Percentiles rank a stretch among this genome's conserved stretches.
Evolutionary conservation across 2,797 vertebrate genomes (phyloP).

Genomic region (Cossypha dichroa): DNA sequence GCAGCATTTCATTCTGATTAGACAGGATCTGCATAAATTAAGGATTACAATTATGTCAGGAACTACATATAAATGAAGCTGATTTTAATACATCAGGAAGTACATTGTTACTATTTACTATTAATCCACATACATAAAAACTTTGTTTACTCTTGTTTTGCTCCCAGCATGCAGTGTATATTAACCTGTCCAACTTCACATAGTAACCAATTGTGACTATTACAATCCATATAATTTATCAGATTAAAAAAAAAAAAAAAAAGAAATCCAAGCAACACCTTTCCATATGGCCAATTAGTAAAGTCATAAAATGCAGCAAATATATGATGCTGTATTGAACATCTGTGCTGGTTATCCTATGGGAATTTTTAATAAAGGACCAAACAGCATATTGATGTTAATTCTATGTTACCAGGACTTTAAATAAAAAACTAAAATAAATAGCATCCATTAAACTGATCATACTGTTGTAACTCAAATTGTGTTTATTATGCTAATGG

Average conservation of each 20-base stretch:
- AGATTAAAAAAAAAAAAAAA: conserved; percentile 37
- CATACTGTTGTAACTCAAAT: conserved; percentile 98
- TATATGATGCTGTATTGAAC: conserved; percentile 83
- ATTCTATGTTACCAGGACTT: conserved; percentile 91
- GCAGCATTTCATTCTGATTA: conserved; percentile 57
- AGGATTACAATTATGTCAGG: conserved; percentile 52
- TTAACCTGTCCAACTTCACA: conserved; percentile 63
- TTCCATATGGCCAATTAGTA: conserved; percentile 85
- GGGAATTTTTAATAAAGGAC: conserved; percentile 91
- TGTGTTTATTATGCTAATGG: conserved; percentile 99
- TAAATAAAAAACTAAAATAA: conserved; percentile 99
- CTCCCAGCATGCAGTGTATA: conserved; percentile 31
- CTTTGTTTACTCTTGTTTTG: conserved; percentile 61
- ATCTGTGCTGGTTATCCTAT: conserved; percentile 87
- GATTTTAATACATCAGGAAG: conserved; percentile 44
- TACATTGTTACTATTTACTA: conserved; percentile 22
- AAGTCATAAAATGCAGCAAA: conserved; percentile 79
- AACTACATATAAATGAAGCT: conserved; percentile 52
- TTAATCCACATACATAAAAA: conserved; percentile 38
- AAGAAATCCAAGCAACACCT: conserved; percentile 83
- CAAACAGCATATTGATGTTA: conserved; percentile 91
- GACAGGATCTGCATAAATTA: conserved; percentile 53
- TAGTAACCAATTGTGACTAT: conserved; percentile 70
- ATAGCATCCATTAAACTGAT: conserved; percentile 99
- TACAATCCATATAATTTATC: conserved; percentile 75